phyloP scores from a whole-genome alignment of 2,888 invertebrate species.

The Dichetophora obliterata region DNA sequence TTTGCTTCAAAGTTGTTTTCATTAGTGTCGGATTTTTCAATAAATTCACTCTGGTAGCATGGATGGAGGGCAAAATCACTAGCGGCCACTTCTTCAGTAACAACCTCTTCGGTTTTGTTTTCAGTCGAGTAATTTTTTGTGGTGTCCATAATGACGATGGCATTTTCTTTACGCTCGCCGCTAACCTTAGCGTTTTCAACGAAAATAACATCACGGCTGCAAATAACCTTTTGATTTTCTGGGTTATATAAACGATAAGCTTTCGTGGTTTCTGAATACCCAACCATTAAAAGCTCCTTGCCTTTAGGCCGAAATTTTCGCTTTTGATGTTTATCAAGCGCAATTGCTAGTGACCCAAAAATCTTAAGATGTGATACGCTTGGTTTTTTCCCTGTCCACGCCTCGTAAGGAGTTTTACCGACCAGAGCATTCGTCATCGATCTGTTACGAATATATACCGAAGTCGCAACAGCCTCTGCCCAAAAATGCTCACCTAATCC shows the following conservation, averaged over 20 bases:
- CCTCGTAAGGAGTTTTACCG: slow-evolving; percentile 39
- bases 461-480: slow-evolving; percentile 42
- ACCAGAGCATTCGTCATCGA: slow-evolving; percentile 33
- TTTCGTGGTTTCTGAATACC: slow-evolving; percentile 36
- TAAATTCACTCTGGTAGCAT: no score
- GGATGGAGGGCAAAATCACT: no score
- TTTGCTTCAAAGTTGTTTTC: neutral
- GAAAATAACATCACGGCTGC: slow-evolving; percentile 29
- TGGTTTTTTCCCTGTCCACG: slow-evolving; percentile 33
- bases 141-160: neutral
- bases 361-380: no score
- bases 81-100: no score
- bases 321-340: slow-evolving; percentile 39
- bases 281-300: slow-evolving; percentile 40
- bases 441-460: slow-evolving; percentile 41
- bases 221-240: slow-evolving; percentile 15
- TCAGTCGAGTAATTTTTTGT: neutral
- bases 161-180: no score
- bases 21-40: no score
- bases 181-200: no score
- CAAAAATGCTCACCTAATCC: slow-evolving; percentile 51
- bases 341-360: slow-evolving; percentile 39
- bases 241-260: slow-evolving; percentile 36
- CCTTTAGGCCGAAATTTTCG: slow-evolving; percentile 45
- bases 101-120: no score